Percentiles rank a stretch among this genome's conserved stretches.
Conservation (phyloP, 2,797 vertebrate genomes). For the Simalia tracyae region DNA sequence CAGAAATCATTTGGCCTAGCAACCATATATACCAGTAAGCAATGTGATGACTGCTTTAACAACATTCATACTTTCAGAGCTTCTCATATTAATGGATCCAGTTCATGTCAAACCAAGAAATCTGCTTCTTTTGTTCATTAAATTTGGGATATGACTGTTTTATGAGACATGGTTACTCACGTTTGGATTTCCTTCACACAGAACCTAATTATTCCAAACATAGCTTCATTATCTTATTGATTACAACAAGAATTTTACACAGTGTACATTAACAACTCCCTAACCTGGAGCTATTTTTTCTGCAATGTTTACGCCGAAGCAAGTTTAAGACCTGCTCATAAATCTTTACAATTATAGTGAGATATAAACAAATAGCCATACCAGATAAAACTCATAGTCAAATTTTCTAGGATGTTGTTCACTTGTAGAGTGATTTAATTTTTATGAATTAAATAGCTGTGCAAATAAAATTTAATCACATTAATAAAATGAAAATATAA, state of each 20-base stretch:
- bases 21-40: conserved; percentile 53
- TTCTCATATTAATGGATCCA: not conserved
- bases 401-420: not conserved
- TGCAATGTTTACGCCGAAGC: not conserved
- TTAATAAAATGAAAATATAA: not conserved
- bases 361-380: not conserved
- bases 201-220: not conserved
- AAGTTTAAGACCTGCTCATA: not conserved
- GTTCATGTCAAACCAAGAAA: not conserved
- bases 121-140: conserved; percentile 6
- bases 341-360: not conserved
- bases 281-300: not conserved
- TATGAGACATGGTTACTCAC: not conserved
- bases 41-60: conserved; percentile 5
- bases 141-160: not conserved
- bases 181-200: not conserved
- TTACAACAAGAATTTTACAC: not conserved
- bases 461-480: not conserved
- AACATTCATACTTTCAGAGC: not conserved
- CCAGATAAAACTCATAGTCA: not conserved
- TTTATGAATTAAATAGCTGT: not conserved
- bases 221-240: not conserved
- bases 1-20: conserved; percentile 36
- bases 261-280: not conserved
- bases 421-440: not conserved